A percentile compares a stretch with the other conserved stretches of the same genome.
Conservation (phyloP, 2,797 vertebrate genomes). For the Molothrus ater region DNA sequence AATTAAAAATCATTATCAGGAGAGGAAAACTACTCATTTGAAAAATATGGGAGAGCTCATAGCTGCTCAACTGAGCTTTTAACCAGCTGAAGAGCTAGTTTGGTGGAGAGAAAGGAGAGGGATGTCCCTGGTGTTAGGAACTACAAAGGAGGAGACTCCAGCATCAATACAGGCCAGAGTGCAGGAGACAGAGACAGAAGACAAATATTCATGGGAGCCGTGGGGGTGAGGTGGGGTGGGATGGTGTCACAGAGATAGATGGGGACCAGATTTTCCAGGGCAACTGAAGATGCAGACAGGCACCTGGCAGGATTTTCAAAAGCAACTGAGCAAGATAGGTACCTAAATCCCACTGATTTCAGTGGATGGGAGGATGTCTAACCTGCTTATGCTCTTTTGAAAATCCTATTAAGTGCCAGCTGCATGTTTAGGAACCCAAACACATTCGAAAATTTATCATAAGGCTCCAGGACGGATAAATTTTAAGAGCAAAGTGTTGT, state of each 20-base stretch:
- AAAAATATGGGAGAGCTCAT: neutral
- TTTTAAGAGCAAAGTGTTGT: neutral
- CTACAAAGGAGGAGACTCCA: constrained; percentile 24
- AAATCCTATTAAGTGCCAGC: constrained; percentile 47
- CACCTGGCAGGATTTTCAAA: constrained; percentile 38
- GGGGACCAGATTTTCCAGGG: constrained; percentile 30
- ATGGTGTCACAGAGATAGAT: neutral
- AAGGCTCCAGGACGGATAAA: neutral
- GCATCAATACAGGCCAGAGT: neutral
- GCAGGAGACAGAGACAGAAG: neutral
- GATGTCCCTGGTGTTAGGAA: constrained; percentile 1
- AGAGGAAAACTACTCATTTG: constrained; percentile 13
- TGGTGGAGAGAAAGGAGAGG: neutral
- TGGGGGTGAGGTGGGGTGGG: neutral
- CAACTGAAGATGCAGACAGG: constrained; percentile 4
- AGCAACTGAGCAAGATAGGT: neutral
- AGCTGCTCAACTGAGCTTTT: constrained; percentile 15
- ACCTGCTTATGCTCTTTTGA: constrained; percentile 49
- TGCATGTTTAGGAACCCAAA: constrained; percentile 27
- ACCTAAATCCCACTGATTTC: neutral
- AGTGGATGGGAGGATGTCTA: constrained; percentile 6
- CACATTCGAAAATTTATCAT: neutral
- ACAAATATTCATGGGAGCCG: neutral
- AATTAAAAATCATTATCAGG: constrained; percentile 13
- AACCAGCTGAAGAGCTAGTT: neutral